Conservation (phyloP, 2,797 vertebrate species). For the Poeciliopsis presidionis region DNA sequence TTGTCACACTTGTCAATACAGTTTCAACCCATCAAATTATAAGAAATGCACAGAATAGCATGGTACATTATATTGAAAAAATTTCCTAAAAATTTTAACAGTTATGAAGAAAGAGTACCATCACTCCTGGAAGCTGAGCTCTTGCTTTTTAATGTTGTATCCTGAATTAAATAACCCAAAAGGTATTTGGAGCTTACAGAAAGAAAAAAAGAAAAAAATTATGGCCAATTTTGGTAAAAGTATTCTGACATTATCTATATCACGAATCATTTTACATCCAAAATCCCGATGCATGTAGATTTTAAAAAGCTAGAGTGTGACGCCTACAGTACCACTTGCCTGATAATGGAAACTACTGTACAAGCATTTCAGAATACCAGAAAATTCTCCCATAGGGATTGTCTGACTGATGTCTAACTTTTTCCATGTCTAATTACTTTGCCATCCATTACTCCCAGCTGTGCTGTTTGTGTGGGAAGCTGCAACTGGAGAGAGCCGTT, state of each 20-base stretch:
- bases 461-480: conserved; percentile 39
- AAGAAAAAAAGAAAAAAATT: not conserved
- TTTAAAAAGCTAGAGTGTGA: conserved; percentile 8
- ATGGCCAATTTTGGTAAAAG: not conserved
- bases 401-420: conserved; percentile 53
- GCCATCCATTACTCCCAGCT: conserved; percentile 41
- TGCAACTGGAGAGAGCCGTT: conserved; percentile 36
- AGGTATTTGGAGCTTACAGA: not conserved
- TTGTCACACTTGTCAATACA: conserved; percentile 9
- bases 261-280: not conserved
- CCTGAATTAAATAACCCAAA: not conserved
- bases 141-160: conserved; percentile 1
- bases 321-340: conserved; percentile 26
- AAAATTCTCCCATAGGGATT: conserved; percentile 43
- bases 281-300: conserved; percentile 5
- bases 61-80: not conserved
- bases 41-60: not conserved
- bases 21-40: conserved; percentile 2
- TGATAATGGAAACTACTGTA: conserved; percentile 22
- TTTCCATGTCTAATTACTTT: conserved; percentile 54
- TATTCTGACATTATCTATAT: not conserved
- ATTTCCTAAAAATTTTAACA: not conserved
- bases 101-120: not conserved
- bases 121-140: not conserved
- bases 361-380: conserved; percentile 19